Conservation (phyloP, 2,797 vertebrate genomes). For the Psittacula derbiana region DNA sequence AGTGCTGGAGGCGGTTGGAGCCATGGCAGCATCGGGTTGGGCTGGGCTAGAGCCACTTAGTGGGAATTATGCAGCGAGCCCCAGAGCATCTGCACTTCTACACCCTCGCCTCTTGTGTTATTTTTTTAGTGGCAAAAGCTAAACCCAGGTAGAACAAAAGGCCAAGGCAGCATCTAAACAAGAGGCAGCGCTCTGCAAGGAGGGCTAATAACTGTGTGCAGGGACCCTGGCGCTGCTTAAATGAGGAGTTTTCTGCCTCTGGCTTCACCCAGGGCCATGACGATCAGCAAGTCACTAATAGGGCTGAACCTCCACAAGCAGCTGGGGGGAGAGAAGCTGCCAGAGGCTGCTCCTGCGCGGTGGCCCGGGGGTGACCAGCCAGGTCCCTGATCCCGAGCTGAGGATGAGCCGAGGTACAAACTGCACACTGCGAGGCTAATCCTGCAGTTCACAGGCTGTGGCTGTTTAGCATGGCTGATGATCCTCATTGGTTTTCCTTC, state of each 20-base stretch:
- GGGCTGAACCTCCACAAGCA: background rate
- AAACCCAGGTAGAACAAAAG: background rate
- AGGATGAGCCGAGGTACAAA: background rate
- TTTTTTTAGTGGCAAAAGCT: background rate
- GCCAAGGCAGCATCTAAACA: background rate
- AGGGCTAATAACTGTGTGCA: background rate
- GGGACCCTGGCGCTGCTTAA: background rate
- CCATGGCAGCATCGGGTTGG: background rate
- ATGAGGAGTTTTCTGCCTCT: conserved; percentile 51
- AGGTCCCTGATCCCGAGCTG: background rate
- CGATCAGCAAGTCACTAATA: conserved; percentile 15
- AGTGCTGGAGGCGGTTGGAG: background rate
- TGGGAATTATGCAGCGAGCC: background rate
- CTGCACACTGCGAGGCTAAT: background rate
- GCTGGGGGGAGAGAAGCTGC: background rate
- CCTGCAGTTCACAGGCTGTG: background rate
- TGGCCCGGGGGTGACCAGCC: background rate
- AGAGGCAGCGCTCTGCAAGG: background rate
- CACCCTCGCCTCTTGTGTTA: background rate
- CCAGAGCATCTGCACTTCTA: background rate
- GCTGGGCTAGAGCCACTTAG: background rate
- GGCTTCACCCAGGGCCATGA: conserved; percentile 43
- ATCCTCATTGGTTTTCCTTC: background rate
- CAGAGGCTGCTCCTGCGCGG: background rate
- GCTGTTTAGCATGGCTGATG: background rate